Percentiles rank a stretch among this genome's conserved stretches.
These are phyloP conservation scores for Aurelia aurita complex sp. Pacific DNA, from an alignment of 30 jellyfish, hydroid and myxozoan genomes.

Conservation along the genomic window DNA sequence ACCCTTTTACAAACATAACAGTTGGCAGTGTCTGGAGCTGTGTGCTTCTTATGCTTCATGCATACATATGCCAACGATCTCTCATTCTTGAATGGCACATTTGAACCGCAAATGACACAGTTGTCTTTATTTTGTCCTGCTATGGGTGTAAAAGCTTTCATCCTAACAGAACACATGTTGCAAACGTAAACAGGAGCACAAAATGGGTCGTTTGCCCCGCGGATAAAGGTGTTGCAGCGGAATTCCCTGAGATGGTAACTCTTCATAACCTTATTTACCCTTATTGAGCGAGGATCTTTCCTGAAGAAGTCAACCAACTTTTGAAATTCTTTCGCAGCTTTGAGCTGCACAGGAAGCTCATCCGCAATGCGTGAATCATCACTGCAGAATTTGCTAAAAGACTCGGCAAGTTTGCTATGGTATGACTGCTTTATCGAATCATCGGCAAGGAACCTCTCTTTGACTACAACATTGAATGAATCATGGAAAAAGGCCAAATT, in stretches of 20 bases:
- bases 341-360: constrained; percentile 51
- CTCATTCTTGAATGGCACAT: constrained; percentile 55
- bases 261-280: constrained; percentile 7
- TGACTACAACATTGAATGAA: constrained; percentile 49
- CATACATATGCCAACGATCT: constrained; percentile 64
- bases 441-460: constrained; percentile 8
- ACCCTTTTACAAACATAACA: constrained; percentile 66
- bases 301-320: constrained; percentile 43
- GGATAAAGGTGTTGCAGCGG: constrained; percentile 42
- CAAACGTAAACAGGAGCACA: constrained; percentile 70
- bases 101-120: constrained; percentile 73
- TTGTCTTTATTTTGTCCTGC: constrained; percentile 61
- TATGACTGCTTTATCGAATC: constrained; percentile 13
- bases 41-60: constrained; percentile 51
- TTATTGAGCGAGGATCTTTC: constrained; percentile 53
- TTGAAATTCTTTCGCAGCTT: constrained; percentile 13
- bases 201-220: constrained; percentile 33
- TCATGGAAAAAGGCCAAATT: constrained; percentile 70
- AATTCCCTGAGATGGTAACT: constrained; percentile 39
- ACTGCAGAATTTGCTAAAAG: constrained; percentile 5
- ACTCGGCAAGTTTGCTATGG: constrained; percentile 49
- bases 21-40: constrained; percentile 78
- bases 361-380: constrained; percentile 64
- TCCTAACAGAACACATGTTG: constrained; percentile 51
- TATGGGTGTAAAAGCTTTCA: constrained; percentile 44